Conservation (phyloP, 2,113 vertebrate species). For the Picathartes gymnocephalus region DNA sequence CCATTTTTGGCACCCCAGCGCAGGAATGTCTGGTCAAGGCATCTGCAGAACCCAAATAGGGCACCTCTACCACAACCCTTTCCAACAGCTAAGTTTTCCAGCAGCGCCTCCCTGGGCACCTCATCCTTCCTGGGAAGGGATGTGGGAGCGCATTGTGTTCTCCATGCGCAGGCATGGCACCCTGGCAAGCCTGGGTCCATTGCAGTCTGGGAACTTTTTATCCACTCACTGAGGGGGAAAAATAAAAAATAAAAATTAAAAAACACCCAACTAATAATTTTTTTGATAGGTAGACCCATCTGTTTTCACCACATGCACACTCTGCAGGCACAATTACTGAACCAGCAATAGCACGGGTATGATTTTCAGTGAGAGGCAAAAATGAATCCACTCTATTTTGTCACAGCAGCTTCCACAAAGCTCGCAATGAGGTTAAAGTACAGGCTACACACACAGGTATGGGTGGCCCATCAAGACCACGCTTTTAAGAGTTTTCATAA, state of each 20-base stretch:
- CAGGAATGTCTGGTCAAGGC: background rate
- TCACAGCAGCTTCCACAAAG: background rate
- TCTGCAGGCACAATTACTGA: background rate
- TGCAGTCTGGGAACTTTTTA: background rate
- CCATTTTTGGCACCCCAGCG: background rate
- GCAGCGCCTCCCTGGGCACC: background rate
- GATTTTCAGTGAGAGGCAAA: background rate
- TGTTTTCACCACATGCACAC: fast-evolving
- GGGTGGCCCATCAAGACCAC: background rate
- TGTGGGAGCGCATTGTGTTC: fast-evolving
- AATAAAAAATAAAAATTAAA: background rate
- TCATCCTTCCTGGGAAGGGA: background rate
- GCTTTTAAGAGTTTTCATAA: background rate
- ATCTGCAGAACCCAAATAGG: too few relatives aligned
- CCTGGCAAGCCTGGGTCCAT: background rate
- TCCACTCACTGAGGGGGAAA: background rate
- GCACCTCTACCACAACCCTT: background rate
- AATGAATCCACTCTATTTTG: fast-evolving
- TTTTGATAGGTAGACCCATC: background rate
- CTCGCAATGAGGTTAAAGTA: background rate
- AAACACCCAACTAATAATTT: background rate
- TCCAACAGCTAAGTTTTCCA: background rate
- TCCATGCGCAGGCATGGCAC: fast-evolving
- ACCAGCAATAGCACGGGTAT: fast-evolving
- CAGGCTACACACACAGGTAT: fast-evolving